Percentiles rank a stretch among this genome's conserved stretches.
Conservation (phyloP, 2,888 invertebrate species). For the Cetonia aurata region DNA sequence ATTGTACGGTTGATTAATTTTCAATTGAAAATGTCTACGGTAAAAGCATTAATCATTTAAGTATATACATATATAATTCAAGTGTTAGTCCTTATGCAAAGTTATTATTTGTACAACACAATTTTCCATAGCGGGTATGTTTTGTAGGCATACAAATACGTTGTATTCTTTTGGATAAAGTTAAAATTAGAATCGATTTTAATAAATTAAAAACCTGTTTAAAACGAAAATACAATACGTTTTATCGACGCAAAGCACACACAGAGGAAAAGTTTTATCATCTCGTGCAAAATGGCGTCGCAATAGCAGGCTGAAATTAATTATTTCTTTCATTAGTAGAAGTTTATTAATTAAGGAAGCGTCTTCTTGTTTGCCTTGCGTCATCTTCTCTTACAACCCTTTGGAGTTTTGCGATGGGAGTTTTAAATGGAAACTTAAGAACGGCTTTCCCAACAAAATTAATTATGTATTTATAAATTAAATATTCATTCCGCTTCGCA, state of each 20-base stretch:
- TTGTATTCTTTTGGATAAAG: too few species aligned
- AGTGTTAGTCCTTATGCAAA: too few species aligned
- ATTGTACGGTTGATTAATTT: too few species aligned
- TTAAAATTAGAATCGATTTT: neutral
- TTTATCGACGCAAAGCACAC: constrained; percentile 37
- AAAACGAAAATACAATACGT: constrained; percentile 38
- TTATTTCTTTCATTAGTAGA: constrained; percentile 69
- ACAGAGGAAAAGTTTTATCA: constrained; percentile 50
- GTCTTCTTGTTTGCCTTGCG: constrained; percentile 67
- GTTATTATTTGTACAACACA: too few species aligned
- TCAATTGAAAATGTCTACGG: too few species aligned
- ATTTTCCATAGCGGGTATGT: too few species aligned
- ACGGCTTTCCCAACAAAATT: constrained; percentile 65
- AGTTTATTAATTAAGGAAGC: constrained; percentile 70
- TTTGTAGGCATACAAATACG: too few species aligned
- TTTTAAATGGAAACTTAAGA: constrained; percentile 66
- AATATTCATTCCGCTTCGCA: constrained; percentile 58
- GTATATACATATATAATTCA: too few species aligned
- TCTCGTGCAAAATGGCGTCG: constrained; percentile 56
- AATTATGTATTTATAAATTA: constrained; percentile 65
- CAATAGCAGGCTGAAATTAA: constrained; percentile 67
- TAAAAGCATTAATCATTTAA: too few species aligned
- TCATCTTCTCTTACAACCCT: constrained; percentile 65
- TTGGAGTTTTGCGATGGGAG: constrained; percentile 64
- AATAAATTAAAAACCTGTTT: constrained; percentile 19